A percentile compares a stretch with the other conserved stretches of the same genome.
Conservation (phyloP, 2,888 invertebrate genomes). For the Nemotelus nigrinus region DNA sequence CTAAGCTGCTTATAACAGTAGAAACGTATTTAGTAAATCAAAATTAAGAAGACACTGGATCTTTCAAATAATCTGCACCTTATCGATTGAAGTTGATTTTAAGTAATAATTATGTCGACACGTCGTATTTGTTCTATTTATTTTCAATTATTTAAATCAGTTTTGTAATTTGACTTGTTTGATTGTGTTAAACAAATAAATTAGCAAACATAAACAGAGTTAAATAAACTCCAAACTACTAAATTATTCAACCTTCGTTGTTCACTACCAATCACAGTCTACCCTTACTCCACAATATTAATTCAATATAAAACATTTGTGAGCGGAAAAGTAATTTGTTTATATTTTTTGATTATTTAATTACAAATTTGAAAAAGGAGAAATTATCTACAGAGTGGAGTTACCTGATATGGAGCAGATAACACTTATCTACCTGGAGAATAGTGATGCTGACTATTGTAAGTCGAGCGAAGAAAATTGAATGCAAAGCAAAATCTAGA, state of each 20-base stretch:
- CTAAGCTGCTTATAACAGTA: too few relatives aligned
- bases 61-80: too few relatives aligned
- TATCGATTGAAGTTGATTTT: too few relatives aligned
- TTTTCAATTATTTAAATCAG: constrained; percentile 28
- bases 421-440: constrained; percentile 93
- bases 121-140: constrained; percentile 63
- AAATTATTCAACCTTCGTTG: too few relatives aligned
- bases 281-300: constrained; percentile 48
- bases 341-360: constrained; percentile 48
- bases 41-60: too few relatives aligned
- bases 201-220: not conserved
- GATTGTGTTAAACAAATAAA: not conserved
- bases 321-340: constrained; percentile 51
- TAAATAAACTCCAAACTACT: too few relatives aligned
- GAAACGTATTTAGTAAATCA: too few relatives aligned
- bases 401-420: constrained; percentile 94
- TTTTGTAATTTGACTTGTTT: constrained; percentile 17
- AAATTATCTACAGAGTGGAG: constrained; percentile 94
- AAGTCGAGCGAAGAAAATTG: constrained; percentile 61
- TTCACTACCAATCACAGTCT: constrained; percentile 45
- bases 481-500: constrained; percentile 53
- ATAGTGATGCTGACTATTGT: constrained; percentile 69
- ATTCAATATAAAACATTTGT: constrained; percentile 47
- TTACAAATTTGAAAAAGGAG: constrained; percentile 68
- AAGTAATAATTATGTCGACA: too few relatives aligned